phyloP scores from a whole-genome alignment of 2,888 invertebrate genomes.

The Tachina grossa region DNA sequence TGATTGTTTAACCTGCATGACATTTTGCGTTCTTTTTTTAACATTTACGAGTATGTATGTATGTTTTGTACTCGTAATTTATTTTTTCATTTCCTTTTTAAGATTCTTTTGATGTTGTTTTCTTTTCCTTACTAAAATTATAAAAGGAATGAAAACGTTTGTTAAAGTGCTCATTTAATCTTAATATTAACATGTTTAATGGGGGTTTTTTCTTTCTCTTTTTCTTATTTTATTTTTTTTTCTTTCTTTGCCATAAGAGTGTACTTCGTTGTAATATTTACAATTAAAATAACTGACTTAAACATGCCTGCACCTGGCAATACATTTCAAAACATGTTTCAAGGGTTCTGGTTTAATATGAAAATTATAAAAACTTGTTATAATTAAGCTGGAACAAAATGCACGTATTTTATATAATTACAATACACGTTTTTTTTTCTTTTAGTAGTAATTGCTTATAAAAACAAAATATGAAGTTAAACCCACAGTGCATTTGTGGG shows the following conservation, averaged over 20 bases:
- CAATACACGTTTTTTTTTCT: neutral
- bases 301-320: slow-evolving; percentile 33
- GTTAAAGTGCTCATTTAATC: slow-evolving; percentile 43
- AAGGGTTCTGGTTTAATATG: slow-evolving; percentile 35
- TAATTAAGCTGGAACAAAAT: slow-evolving; percentile 52
- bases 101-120: slow-evolving; percentile 12
- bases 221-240: neutral
- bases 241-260: slow-evolving; percentile 2
- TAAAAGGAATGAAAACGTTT: slow-evolving; percentile 30
- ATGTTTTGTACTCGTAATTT: neutral
- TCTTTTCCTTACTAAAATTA: slow-evolving; percentile 7
- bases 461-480: neutral
- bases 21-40: neutral
- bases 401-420: slow-evolving; percentile 1
- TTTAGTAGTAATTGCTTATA: slow-evolving; percentile 21
- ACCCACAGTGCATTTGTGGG: no score
- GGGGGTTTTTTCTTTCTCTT: slow-evolving; percentile 6
- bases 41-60: neutral
- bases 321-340: slow-evolving; percentile 37
- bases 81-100: slow-evolving; percentile 23
- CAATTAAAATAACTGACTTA: slow-evolving; percentile 42
- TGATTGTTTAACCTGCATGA: neutral
- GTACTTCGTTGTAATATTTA: neutral
- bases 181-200: slow-evolving; percentile 49
- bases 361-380: slow-evolving; percentile 44